These are phyloP conservation scores for Macrocentrus cingulum DNA, from an alignment of 1,140 invertebrate species.

Conservation along the genomic window DNA sequence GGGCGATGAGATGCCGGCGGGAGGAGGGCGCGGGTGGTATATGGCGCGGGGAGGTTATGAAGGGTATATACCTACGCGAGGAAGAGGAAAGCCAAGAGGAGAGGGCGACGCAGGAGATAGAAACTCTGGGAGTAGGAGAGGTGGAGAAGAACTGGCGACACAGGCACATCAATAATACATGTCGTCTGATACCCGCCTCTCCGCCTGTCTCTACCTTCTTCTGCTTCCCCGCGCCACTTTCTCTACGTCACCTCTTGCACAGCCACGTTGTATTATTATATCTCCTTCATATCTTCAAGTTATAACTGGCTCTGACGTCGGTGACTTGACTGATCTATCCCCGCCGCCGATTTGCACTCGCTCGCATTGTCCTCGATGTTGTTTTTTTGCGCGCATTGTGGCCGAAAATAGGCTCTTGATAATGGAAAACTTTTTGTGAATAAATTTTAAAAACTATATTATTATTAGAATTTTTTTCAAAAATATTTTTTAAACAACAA, in stretches of 20 bases:
- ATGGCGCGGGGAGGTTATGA: conserved; percentile 22
- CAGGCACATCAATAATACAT: conserved; percentile 47
- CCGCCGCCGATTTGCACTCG: conserved; percentile 22
- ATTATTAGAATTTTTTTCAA: too few relatives aligned
- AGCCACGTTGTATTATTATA: conserved; percentile 29
- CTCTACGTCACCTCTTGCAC: neutral
- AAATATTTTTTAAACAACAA: too few relatives aligned
- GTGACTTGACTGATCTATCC: conserved; percentile 36
- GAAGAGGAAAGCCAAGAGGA: conserved; percentile 23
- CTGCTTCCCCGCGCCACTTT: neutral
- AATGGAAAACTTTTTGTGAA: too few relatives aligned
- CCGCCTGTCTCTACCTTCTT: conserved; percentile 27
- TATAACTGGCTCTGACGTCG: conserved; percentile 41
- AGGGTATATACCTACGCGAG: too few relatives aligned
- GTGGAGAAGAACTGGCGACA: conserved; percentile 34
- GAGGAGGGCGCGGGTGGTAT: conserved; percentile 7
- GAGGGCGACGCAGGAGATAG: conserved; percentile 19
- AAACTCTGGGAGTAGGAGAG: conserved; percentile 17
- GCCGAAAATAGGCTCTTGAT: conserved; percentile 15
- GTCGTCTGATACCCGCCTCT: conserved; percentile 32
- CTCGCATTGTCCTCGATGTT: conserved; percentile 19
- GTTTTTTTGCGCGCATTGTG: conserved; percentile 19
- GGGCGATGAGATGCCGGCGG: conserved; percentile 17
- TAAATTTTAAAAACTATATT: too few relatives aligned
- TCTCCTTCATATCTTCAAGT: conserved; percentile 35